Conservation (phyloP, 2,888 invertebrate species). For the Drosophila helvetica region DNA sequence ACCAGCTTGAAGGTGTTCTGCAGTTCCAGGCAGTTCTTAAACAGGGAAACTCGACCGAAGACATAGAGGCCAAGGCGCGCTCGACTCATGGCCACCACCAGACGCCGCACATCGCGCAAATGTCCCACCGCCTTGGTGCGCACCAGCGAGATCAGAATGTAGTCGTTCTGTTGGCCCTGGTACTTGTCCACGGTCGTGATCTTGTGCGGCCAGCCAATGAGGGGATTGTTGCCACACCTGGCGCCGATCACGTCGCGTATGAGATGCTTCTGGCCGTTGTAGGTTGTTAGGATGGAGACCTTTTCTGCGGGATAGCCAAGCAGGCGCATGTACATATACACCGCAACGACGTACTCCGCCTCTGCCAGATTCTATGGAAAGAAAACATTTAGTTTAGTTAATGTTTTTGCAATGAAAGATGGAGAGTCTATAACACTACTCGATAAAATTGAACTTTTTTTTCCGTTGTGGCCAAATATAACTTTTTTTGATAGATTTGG, state of each 20-base stretch:
- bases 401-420: conserved; percentile 19
- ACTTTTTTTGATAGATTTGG: no score
- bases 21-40: conserved; percentile 98
- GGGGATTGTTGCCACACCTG: conserved; percentile 96
- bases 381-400: not conserved
- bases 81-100: conserved; percentile 99
- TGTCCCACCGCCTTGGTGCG: conserved; percentile 99
- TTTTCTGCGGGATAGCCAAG: conserved; percentile 98
- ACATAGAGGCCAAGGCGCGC: conserved; percentile 98
- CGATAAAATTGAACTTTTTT: no score
- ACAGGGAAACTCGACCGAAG: conserved; percentile 95
- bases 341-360: conserved; percentile 97
- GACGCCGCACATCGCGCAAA: conserved; percentile 96
- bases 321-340: conserved; percentile 99
- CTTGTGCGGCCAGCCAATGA: conserved; percentile 96
- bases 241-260: conserved; percentile 97
- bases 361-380: conserved; percentile 90
- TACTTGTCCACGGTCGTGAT: conserved; percentile 99
- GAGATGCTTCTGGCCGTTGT: conserved; percentile 99
- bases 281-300: conserved; percentile 98
- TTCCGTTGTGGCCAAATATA: no score
- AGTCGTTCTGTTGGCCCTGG: conserved; percentile 99
- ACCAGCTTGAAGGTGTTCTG: conserved; percentile 97
- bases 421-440: no score
- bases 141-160: conserved; percentile 97